Base-by-base conservation (phyloP, 2,113 vertebrate genomes). In the Pampusana beccarii region DNA sequence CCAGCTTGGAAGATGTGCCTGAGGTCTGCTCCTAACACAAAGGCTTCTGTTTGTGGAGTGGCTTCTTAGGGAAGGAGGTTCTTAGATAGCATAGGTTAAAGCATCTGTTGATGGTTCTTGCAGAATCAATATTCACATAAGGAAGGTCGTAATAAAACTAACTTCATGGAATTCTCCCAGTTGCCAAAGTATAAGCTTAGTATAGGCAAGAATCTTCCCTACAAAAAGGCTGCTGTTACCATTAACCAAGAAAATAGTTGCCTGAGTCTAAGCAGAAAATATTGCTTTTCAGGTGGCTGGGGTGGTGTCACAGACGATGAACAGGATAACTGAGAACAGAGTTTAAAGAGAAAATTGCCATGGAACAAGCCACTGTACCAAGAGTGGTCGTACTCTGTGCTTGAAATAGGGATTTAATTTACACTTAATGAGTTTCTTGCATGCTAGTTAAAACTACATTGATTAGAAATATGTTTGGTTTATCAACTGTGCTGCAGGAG, bases 401-500 rank as follows among this genome's bases (percentile, higher is more conserved):
- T 80, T 50, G 53, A 95, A 93, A 88, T 92, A 79, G 95, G 57
- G 57, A 36, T 86, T 96, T 95, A 75, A 97, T 92, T 94, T 89
- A 80, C 91, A 88, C 46, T 65, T 96, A 93, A 96, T 62, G 71
- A 93, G 57, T 81, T 95, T 94, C 46, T 73, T 78, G 40, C 65
- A 75, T 88, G 48, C 84, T 93, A 85, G 80, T 89, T 93, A 73
- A 73, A 92, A 71, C 46, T 82, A 74, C 85, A 93, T 95, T 92
- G 75, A 89, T 96, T 78, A 90, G 88, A 83, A 94, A 74, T 95
- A 50, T 33, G 75, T 96, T 93, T 80, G 25, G 26, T 90, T 93
- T 97, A 85, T 90, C 77, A 94, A 61, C 79, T 77, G 29, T 90
- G 87, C 79, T 81, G 61, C 69, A 90, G 71, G 67, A 91, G 50